Percentiles rank a stretch among this genome's conserved stretches.
Conservation (phyloP, 2,797 vertebrate genomes). For the Scolopax rusticola region DNA sequence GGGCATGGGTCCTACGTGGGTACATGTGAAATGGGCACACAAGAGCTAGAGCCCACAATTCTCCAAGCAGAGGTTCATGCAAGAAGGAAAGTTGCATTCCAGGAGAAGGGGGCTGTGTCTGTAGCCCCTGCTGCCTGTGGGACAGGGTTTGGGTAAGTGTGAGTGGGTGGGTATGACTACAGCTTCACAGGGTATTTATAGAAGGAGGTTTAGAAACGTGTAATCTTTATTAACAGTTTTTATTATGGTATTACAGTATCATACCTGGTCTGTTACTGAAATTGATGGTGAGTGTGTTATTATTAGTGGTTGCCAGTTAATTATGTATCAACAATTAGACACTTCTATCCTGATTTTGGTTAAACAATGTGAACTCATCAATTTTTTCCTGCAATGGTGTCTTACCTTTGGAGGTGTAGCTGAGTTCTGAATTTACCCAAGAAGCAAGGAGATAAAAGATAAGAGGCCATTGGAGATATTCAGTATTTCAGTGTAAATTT, state of each 20-base stretch:
- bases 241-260: not conserved
- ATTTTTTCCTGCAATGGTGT: not conserved
- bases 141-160: not conserved
- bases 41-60: not conserved
- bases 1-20: rapidly evolving
- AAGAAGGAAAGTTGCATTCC: not conserved
- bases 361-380: not conserved
- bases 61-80: not conserved
- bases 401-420: not conserved
- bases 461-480: not conserved
- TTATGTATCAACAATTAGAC: not conserved
- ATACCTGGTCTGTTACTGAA: not conserved
- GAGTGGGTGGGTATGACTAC: not conserved
- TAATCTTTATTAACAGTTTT: not conserved
- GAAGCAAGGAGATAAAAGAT: not conserved
- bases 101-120: not conserved
- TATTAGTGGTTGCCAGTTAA: not conserved
- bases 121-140: not conserved
- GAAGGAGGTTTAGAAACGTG: not conserved
- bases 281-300: not conserved
- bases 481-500: not conserved
- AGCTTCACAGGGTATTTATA: not conserved
- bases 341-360: not conserved
- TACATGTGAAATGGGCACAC: not conserved
- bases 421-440: not conserved